phyloP scores from a whole-genome alignment of 2,797 vertebrate genomes.

The Mormyrops boulengeri region DNA sequence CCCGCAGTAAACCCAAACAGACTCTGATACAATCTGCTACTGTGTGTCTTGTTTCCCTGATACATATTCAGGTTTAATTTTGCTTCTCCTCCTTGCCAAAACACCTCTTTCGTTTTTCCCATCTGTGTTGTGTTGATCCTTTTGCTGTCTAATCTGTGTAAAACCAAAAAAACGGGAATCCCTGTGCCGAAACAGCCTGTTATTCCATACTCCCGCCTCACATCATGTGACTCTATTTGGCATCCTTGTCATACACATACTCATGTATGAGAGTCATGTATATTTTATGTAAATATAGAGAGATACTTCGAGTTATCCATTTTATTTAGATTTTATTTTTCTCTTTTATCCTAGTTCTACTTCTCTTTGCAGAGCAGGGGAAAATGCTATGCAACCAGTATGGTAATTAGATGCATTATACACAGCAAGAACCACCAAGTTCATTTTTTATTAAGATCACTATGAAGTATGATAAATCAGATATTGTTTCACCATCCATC shows the following conservation, averaged over 20 bases:
- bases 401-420: not conserved
- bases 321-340: not conserved
- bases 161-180: not conserved
- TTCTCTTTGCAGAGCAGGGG: not conserved
- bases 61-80: not conserved
- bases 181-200: not conserved
- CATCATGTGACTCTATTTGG: not conserved
- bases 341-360: not conserved
- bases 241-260: not conserved
- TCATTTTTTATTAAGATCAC: not conserved
- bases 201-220: not conserved
- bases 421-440: not conserved
- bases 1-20: not conserved
- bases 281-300: not conserved
- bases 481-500: not conserved
- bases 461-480: not conserved
- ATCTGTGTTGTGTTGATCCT: not conserved
- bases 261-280: not conserved
- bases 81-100: not conserved
- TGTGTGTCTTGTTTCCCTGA: not conserved
- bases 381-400: not conserved
- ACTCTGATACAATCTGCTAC: not conserved
- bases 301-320: not conserved
- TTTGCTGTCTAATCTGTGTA: not conserved
- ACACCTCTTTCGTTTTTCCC: not conserved